phyloP scores from a whole-genome alignment of 2,888 invertebrate genomes.

The Aleiodes leptofemur region DNA sequence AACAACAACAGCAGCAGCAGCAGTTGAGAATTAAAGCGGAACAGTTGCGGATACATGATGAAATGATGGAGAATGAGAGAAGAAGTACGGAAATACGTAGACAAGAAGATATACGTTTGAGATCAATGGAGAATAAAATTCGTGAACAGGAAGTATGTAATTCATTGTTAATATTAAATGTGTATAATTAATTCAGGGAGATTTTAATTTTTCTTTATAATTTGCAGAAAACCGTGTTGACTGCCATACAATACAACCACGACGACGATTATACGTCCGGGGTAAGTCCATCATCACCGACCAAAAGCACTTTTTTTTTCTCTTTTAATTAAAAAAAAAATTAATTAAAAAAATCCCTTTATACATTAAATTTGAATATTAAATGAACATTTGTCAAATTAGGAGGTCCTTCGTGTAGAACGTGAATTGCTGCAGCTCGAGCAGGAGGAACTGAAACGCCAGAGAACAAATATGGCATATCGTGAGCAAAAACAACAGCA shows the following conservation, averaged over 20 bases:
- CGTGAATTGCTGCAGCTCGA: slow-evolving; percentile 86
- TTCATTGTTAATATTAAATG: not conserved
- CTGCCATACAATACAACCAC: slow-evolving; percentile 62
- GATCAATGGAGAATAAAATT: slow-evolving; percentile 80
- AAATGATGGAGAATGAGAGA: slow-evolving; percentile 71
- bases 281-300: slow-evolving; percentile 59
- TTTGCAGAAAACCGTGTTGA: slow-evolving; percentile 65
- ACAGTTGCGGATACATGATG: slow-evolving; percentile 64
- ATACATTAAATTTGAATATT: slow-evolving; percentile 25
- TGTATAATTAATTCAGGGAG: not conserved
- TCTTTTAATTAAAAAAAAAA: no score
- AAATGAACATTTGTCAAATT: slow-evolving; percentile 32
- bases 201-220: slow-evolving; percentile 43
- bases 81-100: slow-evolving; percentile 65
- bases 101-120: slow-evolving; percentile 78
- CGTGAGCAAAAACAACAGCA: slow-evolving; percentile 77
- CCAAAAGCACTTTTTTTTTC: not conserved
- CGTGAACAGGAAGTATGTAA: slow-evolving; percentile 81
- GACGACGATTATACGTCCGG: slow-evolving; percentile 70
- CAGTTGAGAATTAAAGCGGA: slow-evolving; percentile 65
- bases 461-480: slow-evolving; percentile 83
- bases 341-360: no score
- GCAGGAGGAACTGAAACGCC: slow-evolving; percentile 86
- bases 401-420: slow-evolving; percentile 87
- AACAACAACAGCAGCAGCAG: slow-evolving; percentile 46